Base-by-base conservation (phyloP, 1,140 invertebrate genomes). In the Bombus waltoni region DNA sequence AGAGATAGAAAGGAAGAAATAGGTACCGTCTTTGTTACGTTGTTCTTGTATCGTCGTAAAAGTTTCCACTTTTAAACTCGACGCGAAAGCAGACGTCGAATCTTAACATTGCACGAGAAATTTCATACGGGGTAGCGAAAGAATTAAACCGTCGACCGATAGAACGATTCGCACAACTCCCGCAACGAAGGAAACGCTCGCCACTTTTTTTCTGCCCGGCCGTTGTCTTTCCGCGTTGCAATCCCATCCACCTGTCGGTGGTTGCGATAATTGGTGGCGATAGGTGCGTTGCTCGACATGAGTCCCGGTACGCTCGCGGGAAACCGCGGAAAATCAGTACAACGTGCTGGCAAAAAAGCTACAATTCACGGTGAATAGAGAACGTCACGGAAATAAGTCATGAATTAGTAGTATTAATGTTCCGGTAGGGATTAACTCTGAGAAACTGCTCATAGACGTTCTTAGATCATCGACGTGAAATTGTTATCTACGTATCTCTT, bases 191-290 rank as follows among this genome's bases (percentile, higher is more conserved):
- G 74, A 32, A 47, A 53, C 42, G n/a, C 32, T 38, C n/a, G 35
- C 66, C 70, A 35, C 42, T 83, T 57, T 62, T 32, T 70, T 59
- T 57, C 32, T 35, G 15, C 38, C 22, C 42, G 66, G 28, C 74
- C 62, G 57, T 81, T 85, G 62, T 13, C 68, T 78, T 85, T 89
- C 76, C 82, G 82, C 73, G 81, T 88, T 84, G 86, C 84, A 76
- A 84, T 59, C 82, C 66, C 77, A 78, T 88, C 84, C 83, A 89
- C 83, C 82, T 88, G 87, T 88, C 82, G 70, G 59, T 68, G 74
- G 57, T 62, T 65, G 78, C 78, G 82, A 81, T 89, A 89, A 89
- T 89, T 88, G 78, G 74, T 53, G 22, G 15, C 77, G 88, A 89
- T 81, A 62, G 59, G 68, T 38, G 73, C 83, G 40, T 8, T 53